phyloP scores from a whole-genome alignment of 1,140 invertebrate genomes.

The Hestina assimilis region DNA sequence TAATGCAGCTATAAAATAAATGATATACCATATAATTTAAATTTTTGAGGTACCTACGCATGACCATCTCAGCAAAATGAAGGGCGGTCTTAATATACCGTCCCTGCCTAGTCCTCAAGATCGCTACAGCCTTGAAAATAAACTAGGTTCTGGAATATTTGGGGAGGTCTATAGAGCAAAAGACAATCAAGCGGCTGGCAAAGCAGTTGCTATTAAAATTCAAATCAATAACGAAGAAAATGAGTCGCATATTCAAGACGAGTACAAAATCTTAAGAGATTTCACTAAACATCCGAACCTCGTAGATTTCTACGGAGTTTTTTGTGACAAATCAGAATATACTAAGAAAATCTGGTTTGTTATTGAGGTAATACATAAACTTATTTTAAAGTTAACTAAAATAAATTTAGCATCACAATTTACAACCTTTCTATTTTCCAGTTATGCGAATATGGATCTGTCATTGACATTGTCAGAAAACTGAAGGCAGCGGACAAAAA shows the following conservation, averaged over 20 bases:
- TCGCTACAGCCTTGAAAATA: slow-evolving; percentile 82
- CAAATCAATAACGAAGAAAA: slow-evolving; percentile 85
- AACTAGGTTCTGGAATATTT: slow-evolving; percentile 86
- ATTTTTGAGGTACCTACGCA: slow-evolving; percentile 2
- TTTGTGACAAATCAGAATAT: slow-evolving; percentile 82
- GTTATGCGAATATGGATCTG: slow-evolving; percentile 89
- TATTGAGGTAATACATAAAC: slow-evolving; percentile 86
- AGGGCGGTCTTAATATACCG: slow-evolving; percentile 71
- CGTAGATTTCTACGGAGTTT: slow-evolving; percentile 91
- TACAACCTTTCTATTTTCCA: slow-evolving; percentile 69
- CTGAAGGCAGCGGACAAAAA: slow-evolving; percentile 83
- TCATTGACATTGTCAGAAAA: slow-evolving; percentile 87
- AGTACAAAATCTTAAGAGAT: slow-evolving; percentile 90
- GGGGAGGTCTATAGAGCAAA: slow-evolving; percentile 87
- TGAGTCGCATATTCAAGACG: slow-evolving; percentile 87
- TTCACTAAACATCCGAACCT: slow-evolving; percentile 88
- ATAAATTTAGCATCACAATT: slow-evolving; percentile 4
- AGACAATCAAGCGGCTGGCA: slow-evolving; percentile 84
- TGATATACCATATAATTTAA: background rate
- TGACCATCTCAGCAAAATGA: slow-evolving; percentile 46
- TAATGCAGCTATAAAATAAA: too few species aligned
- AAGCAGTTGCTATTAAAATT: slow-evolving; percentile 90
- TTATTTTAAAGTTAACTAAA: slow-evolving; percentile 10
- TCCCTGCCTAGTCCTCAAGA: slow-evolving; percentile 83
- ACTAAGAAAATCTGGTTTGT: slow-evolving; percentile 92